Percentiles rank a stretch among this genome's conserved stretches.
These are phyloP conservation scores for Adelosebastes latens DNA, from an alignment of 2,797 vertebrate species.

Conservation along the genomic window DNA sequence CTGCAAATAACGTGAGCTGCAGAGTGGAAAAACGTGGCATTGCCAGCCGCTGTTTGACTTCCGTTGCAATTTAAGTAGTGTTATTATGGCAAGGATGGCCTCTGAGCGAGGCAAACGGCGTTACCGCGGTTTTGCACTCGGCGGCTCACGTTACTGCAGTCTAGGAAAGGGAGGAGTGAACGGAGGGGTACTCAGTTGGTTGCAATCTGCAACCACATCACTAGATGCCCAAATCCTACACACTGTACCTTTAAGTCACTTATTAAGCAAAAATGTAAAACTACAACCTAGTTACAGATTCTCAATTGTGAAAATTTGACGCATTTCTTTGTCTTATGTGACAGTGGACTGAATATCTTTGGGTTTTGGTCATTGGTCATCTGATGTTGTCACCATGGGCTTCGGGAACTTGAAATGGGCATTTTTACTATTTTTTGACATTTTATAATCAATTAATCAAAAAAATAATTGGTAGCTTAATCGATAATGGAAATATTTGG, in stretches of 20 bases:
- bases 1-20: rapidly evolving
- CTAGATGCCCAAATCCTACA: no score
- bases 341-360: neutral
- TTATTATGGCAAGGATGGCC: no score
- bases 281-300: neutral
- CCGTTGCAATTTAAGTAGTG: no score
- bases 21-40: no score
- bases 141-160: no score
- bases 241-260: no score
- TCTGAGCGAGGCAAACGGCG: no score
- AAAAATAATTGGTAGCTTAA: neutral
- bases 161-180: no score
- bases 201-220: no score
- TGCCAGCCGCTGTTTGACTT: no score
- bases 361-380: neutral
- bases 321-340: neutral
- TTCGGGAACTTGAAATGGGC: neutral
- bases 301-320: neutral
- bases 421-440: neutral
- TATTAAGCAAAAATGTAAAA: neutral
- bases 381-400: rapidly evolving
- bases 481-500: neutral
- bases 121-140: no score
- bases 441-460: neutral
- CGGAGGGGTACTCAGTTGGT: no score